Base-by-base conservation (phyloP, 2,888 invertebrate species). In the Dioctria linearis region DNA sequence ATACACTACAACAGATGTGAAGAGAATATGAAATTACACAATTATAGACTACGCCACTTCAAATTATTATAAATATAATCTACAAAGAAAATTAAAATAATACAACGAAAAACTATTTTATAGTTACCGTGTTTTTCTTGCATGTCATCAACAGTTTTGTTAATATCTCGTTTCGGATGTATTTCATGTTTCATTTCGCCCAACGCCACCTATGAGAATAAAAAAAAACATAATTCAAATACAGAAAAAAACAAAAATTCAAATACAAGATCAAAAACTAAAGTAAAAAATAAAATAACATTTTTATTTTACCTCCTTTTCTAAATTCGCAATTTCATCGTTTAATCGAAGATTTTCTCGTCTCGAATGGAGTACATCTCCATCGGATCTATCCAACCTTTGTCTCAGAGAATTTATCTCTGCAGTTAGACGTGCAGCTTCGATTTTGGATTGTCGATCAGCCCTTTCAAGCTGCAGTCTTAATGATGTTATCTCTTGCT, bases 41-140 rank as follows among this genome's bases (percentile, higher is more conserved):
- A 25, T 25, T 25, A 25, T 25, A 25, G 25, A 25, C 25, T 25
- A 25, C 25, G 25, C 25, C 25, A 25, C 25, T 25, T 25, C 25
- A 25, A 25, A 25, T 25, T 25, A 25, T 25, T 1, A 25, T 25
- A 25, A 25, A 25, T 25, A 25, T 25, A 25, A 25, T 25, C 25
- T 25, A 25, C 25, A 25, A 25, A 25, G 2, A 25, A 25, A 25
- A 25, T 0, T 25, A 1, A 25, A 25, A 25, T 25, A 25, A 25
- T 25, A 25, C 25, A 25, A 25, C 25, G 25, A 25, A 25, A 25
- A 25, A 0, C 25, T 25, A 25, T 25, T 25, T 25, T 25, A 25
- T 25, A 11, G 39, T 90, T 91, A 96, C 96, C 95, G 89, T 96
- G 95, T 88, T 95, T 96, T 43, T 93, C 92, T 86, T 96, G 95